Base-by-base conservation (phyloP, 2,113 vertebrate species). In the Addax nasomaculatus region DNA sequence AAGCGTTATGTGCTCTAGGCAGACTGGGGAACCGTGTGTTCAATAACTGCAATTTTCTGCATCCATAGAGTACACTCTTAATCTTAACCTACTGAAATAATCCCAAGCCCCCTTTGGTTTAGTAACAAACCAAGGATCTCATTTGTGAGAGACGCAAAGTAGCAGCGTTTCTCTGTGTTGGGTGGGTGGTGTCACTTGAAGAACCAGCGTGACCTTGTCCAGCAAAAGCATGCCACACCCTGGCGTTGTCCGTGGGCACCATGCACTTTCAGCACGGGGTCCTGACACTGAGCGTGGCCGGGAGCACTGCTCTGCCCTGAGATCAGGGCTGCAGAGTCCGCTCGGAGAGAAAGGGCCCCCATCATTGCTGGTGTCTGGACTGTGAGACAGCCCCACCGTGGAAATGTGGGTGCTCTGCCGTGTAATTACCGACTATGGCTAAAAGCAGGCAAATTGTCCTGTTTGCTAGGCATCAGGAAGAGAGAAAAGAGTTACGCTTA, bases 1-100 rank as follows among this genome's bases (percentile, higher is more conserved):
- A 85, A 58, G 93, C 95, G 70, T 0, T 57, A 85, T 55, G 93
- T 97, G 64, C 97, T 89, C n/a, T 86, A 96, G 95, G 98, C 78
- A 57, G 93, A 96, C 76, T 43, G 60, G 95, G 94, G 96, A 97
- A 62, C 95, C 45, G 30, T 88, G 80, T 97, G 85, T 95, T n/a
- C 78, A 97, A 49, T 97, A 33, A 93, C 96, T 98, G 96, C 95
- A 12, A 88, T 97, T 98, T 98, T 95, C 98, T 25, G 33, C 97
- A 89, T 89, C 96, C 57, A 95, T 95, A 90, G 90, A 97, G 98
- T 94, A 96, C 4, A 12, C 93, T 97, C 60, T 97, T 96, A 94
- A 58, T 97, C 97, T 97, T 98, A 96, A 96, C 95, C 90, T 97
- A 85, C 96, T 97, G 80, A 97, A 97, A 53, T 89, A 70, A 55